A percentile compares a stretch with the other conserved stretches of the same genome.
Evolutionary conservation across 35 echinoderm and acorn worm species (phyloP).

Genomic region (Ophioderma brevispina): DNA sequence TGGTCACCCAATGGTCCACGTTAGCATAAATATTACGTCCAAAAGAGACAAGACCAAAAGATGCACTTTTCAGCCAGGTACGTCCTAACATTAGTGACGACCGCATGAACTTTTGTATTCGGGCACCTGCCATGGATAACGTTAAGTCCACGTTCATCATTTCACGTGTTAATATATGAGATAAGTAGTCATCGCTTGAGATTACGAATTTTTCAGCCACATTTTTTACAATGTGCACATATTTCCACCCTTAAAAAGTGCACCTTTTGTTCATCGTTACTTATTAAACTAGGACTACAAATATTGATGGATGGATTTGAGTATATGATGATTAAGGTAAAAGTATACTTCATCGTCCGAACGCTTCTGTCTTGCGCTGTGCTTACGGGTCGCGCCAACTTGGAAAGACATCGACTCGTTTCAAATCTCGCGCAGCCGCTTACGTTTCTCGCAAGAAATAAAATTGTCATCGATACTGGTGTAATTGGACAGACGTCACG

Average conservation of each 20-base stretch:
- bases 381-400: not conserved
- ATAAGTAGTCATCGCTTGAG: not conserved
- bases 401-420: not conserved
- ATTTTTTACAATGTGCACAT: not conserved
- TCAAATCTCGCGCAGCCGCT: not conserved
- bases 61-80: not conserved
- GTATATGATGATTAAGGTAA: not conserved
- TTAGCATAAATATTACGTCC: not conserved
- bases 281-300: not conserved
- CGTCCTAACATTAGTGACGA: not conserved
- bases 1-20: not conserved
- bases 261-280: not conserved
- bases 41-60: not conserved
- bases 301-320: not conserved
- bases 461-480: not conserved
- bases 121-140: not conserved
- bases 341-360: not conserved
- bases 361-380: not conserved
- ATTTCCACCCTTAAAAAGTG: not conserved
- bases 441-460: not conserved
- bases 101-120: not conserved
- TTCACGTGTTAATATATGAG: not conserved
- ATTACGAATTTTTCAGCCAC: not conserved
- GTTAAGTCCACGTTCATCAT: not conserved
- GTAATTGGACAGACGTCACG: not conserved